phyloP scores from a whole-genome alignment of 1,140 invertebrate genomes.

The Aphelenchoides besseyi region DNA sequence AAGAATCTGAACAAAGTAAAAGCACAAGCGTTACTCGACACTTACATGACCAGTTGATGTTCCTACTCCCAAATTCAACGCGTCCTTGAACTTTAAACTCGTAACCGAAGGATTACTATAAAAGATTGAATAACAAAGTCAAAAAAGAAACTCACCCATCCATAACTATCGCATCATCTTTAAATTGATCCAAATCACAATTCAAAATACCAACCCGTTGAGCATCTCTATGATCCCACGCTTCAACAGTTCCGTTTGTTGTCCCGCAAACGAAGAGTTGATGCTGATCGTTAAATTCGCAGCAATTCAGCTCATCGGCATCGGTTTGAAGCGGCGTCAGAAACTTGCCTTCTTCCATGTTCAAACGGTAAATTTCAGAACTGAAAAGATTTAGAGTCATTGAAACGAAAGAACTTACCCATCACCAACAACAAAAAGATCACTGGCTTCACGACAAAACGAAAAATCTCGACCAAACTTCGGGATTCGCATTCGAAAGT shows the following conservation, averaged over 20 bases:
- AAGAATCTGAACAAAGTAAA: slow-evolving; percentile 68
- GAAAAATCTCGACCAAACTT: slow-evolving; percentile 89
- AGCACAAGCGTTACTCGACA: too few relatives aligned
- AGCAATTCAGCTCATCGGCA: slow-evolving; percentile 73
- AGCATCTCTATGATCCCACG: slow-evolving; percentile 84
- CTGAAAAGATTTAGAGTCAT: slow-evolving; percentile 65
- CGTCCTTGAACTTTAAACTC: slow-evolving; percentile 68
- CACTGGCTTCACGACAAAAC: slow-evolving; percentile 83
- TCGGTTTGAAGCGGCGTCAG: slow-evolving; percentile 76
- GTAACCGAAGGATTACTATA: slow-evolving; percentile 66
- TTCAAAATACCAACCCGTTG: slow-evolving; percentile 77
- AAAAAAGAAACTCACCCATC: neutral
- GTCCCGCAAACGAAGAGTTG: slow-evolving; percentile 82
- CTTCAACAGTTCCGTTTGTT: slow-evolving; percentile 85
- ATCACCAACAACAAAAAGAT: slow-evolving; percentile 84
- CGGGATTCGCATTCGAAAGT: slow-evolving; percentile 85
- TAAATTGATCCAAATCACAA: slow-evolving; percentile 70
- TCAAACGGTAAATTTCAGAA: slow-evolving; percentile 86
- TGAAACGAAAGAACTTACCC: slow-evolving; percentile 67
- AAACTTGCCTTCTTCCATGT: slow-evolving; percentile 91
- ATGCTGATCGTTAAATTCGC: slow-evolving; percentile 82
- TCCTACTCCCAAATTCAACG: slow-evolving; percentile 81
- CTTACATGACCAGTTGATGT: slow-evolving; percentile 87
- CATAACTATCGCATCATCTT: slow-evolving; percentile 21
- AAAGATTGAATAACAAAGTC: slow-evolving; percentile 15